Base-by-base conservation (phyloP, 2,888 invertebrate species). In the Scrobipalpa costella region DNA sequence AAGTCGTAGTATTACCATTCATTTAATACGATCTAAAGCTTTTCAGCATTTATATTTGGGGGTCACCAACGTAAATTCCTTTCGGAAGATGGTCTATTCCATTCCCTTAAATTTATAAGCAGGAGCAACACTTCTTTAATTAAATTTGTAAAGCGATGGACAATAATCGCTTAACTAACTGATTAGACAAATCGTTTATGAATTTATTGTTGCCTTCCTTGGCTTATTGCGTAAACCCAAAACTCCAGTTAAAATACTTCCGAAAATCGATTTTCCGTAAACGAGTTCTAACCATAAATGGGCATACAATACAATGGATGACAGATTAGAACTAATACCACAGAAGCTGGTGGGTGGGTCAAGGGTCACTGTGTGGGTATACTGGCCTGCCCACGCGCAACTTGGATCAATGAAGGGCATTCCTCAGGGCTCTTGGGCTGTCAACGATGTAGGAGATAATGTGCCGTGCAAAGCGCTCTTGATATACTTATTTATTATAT, bases 341-440 rank as follows among this genome's bases (percentile, higher is more conserved):
- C 36, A 19, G 57, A 38, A 58, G 38, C 27, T 33, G 11, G 47
- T 52, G 58, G 44, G 65, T 36, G 61, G 63, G 66, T 52, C 63
- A 44, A 33, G 61, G 63, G 66, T 66, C 63, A 57, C 15, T 11
- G 36, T 36, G 60, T 64, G 62, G 64, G 66, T 33, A 47, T 59
- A 61, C 63, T 52, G 7, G 63, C 62, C 15, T 47, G 17, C 66
- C 63, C 66, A 63, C 66, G 59, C 58, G 21, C 44, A 17, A 36
- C 3, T 38, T 8, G 38, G 33, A 52, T 36, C 57, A 36, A 38
- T 58, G 40, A 19, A 50, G 50, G 50, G 17, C 50, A 15, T 50
- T 50, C 50, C 50, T 50, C 27, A 50, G 27, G 27, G 27, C 27
- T 27, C 27, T 27, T 3, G 13, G 19, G 33, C 44, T 44, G 44